Conservation (phyloP, 2,113 vertebrate genomes). For the Ciconia boyciana region DNA sequence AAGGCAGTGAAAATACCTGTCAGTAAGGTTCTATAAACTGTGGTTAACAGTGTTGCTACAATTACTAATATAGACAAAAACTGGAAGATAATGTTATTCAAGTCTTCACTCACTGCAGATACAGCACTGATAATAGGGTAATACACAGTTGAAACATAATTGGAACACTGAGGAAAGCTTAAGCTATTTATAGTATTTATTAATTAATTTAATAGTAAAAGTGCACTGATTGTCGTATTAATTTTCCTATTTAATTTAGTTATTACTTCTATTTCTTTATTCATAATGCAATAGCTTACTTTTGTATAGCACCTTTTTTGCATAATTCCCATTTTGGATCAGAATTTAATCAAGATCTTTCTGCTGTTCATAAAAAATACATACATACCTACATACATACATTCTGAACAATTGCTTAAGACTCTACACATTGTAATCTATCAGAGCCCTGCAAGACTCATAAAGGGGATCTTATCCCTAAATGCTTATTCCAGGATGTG, state of each 20-base stretch:
- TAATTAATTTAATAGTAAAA: background rate
- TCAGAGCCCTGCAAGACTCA: background rate
- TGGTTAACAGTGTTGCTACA: background rate
- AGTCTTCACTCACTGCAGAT: background rate
- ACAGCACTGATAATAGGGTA: background rate
- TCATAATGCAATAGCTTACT: background rate
- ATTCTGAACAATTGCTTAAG: background rate
- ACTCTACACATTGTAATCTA: background rate
- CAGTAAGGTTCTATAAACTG: background rate
- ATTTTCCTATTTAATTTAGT: constrained; percentile 6
- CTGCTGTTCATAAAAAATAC: background rate
- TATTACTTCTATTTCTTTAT: constrained; percentile 16
- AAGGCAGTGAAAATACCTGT: background rate
- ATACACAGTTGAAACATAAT: background rate
- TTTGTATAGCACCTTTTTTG: background rate
- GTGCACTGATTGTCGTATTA: background rate
- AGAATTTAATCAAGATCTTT: background rate
- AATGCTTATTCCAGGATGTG: background rate
- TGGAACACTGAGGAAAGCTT: background rate
- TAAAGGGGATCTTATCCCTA: background rate
- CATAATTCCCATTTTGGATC: background rate
- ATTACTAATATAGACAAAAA: background rate
- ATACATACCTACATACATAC: background rate
- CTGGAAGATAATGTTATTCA: background rate
- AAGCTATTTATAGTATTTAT: background rate